Evolutionary conservation across 2,113 vertebrate genomes (phyloP).

Genomic region (Myotis yumanensis): DNA sequence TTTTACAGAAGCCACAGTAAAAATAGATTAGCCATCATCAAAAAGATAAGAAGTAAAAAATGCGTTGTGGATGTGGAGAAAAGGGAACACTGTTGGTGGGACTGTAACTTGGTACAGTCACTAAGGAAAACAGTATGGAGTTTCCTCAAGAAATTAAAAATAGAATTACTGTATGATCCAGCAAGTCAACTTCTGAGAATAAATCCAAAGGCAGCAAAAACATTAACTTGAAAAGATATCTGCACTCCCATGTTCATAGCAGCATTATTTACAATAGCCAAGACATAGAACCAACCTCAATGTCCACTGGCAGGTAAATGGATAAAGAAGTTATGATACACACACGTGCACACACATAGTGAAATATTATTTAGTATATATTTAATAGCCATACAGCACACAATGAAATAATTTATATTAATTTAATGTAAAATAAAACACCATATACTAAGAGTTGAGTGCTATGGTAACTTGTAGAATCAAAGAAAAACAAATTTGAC

Average conservation of each 20-base stretch:
- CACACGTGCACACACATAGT: neutral
- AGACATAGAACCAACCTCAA: neutral
- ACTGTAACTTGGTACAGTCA: neutral
- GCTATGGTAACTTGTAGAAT: conserved; percentile 25
- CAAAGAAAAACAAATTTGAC: conserved; percentile 39
- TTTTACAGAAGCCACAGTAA: neutral
- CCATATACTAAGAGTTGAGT: neutral
- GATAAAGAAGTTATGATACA: neutral
- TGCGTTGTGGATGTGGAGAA: neutral
- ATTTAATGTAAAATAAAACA: conserved; percentile 40
- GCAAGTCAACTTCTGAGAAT: neutral
- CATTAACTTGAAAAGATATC: neutral
- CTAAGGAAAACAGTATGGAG: neutral
- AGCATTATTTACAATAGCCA: neutral
- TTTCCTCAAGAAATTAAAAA: neutral
- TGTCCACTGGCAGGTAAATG: neutral
- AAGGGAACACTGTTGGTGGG: neutral
- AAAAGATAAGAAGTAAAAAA: neutral
- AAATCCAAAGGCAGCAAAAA: neutral
- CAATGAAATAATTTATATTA: neutral
- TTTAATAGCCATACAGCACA: conserved; percentile 6
- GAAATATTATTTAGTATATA: neutral
- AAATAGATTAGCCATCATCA: neutral
- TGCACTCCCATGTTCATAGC: neutral
- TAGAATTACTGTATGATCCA: neutral